These are phyloP conservation scores for Omphaloscelis lunosa DNA, from an alignment of 2,888 invertebrate species.

Conservation along the genomic window DNA sequence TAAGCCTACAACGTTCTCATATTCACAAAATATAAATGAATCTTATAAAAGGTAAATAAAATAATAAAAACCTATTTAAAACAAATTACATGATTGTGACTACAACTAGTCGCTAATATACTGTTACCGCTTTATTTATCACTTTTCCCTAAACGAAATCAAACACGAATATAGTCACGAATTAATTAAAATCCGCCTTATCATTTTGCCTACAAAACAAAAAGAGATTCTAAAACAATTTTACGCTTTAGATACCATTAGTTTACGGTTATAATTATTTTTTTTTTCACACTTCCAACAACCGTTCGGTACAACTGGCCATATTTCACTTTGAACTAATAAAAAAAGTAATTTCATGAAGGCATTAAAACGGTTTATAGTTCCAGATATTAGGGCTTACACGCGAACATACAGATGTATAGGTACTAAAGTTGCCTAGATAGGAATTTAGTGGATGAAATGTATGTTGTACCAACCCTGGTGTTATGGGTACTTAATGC, in stretches of 20 bases:
- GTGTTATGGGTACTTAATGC: conserved; percentile 20
- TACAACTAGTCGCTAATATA: not conserved
- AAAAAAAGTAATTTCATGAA: conserved; percentile 66
- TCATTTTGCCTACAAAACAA: conserved; percentile 25
- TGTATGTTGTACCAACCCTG: conserved; percentile 26
- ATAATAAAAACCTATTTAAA: no score
- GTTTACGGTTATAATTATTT: conserved; percentile 44
- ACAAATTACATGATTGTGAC: no score
- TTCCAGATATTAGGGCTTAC: conserved; percentile 64
- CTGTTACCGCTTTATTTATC: not conserved
- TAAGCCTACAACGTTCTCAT: no score
- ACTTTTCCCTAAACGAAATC: conserved; percentile 24
- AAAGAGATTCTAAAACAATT: conserved; percentile 48
- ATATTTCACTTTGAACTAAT: conserved; percentile 63
- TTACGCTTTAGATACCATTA: conserved; percentile 58
- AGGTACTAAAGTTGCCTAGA: conserved; percentile 32
- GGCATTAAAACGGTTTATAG: conserved; percentile 68
- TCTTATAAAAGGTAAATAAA: no score
- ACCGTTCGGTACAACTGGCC: conserved; percentile 48
- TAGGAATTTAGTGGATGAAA: conserved; percentile 36
- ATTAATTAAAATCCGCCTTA: conserved; percentile 17
- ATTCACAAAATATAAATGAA: no score
- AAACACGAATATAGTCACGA: conserved; percentile 43
- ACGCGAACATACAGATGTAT: conserved; percentile 63
- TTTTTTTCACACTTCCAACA: conserved; percentile 66